Evolutionary conservation across 2,113 vertebrate genomes (phyloP), one percentile per base, ranked within the genome.

Genomic region (Oceanodroma tethys): DNA sequence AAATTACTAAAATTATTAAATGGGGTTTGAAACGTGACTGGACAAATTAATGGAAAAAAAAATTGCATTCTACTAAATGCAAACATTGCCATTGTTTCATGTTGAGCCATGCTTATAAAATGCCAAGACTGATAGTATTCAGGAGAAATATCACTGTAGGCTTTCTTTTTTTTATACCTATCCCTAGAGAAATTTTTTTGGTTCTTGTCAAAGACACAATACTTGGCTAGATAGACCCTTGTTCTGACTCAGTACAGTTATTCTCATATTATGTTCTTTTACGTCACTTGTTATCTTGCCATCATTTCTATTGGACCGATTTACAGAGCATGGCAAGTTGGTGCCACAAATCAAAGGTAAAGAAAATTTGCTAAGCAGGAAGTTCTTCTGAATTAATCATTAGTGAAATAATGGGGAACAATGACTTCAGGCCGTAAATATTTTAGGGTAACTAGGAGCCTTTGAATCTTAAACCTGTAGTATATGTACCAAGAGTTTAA

Each of bases 341-440:
- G n/a, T 81, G 60, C 65, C 11, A 42, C 40, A 56, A 93, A 84
- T 78, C 68, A 87, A 91, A 91, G 68, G 68, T 81, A 47, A 96
- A 89, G 73, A 20, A 50, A 86, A 89, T 87, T 79, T 84, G 13
- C 48, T 40, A 75, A 89, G 73, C 84, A 87, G 93, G 94, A 93
- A 96, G 83, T 81, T 84, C 40, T 72, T 79, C 21, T 71, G 52
- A 93, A 95, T 96, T 81, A 97, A 84, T 94, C n/a, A 86, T 40
- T 86, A 36, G 22, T 86, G 45, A 92, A 92, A 95, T 83, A 95
- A 81, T 68, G 55, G 43, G 43, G 43, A 92, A 53, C 32, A 83
- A 66, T 78, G 20, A 83, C 75, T 94, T 80, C 40, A 74, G 65
- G 47, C 43, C 5, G 16, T 73, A 89, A 86, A 89, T 89, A 79